Conservation (phyloP, 2,797 vertebrate species). For the Hippocampus kuda region DNA sequence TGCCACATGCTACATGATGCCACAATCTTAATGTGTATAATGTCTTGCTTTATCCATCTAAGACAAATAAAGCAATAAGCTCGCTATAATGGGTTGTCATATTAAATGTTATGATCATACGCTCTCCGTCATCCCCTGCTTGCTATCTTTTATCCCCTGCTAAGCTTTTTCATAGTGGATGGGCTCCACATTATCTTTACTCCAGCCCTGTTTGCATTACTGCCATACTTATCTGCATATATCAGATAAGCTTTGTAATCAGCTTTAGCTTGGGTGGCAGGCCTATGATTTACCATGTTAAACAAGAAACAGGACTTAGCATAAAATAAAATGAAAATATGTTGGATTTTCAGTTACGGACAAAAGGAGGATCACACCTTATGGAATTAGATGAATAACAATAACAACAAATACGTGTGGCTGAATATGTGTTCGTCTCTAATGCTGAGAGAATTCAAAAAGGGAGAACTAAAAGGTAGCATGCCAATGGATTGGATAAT, state of each 20-base stretch:
- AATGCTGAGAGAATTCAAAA: neutral
- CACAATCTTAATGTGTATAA: neutral
- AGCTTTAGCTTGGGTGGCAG: conserved; percentile 54
- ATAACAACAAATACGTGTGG: neutral
- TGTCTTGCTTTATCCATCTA: neutral
- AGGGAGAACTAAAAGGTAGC: neutral
- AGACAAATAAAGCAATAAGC: neutral
- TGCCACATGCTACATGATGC: neutral
- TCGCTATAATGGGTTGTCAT: neutral
- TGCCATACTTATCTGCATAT: conserved; percentile 54
- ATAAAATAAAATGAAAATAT: conserved; percentile 20
- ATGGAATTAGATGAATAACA: conserved; percentile 14
- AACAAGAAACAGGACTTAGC: conserved; percentile 39
- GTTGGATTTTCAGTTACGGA: conserved; percentile 18
- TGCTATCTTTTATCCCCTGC: conserved; percentile 32
- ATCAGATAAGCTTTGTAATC: conserved; percentile 63
- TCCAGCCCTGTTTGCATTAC: conserved; percentile 57
- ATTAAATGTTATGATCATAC: conserved; percentile 25
- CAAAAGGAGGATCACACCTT: conserved; percentile 15
- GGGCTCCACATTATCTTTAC: conserved; percentile 45
- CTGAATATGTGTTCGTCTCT: neutral
- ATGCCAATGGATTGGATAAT: neutral
- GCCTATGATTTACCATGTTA: conserved; percentile 37
- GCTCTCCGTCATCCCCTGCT: conserved; percentile 30
- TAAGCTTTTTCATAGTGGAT: conserved; percentile 41